Base-by-base conservation (phyloP, 2,113 vertebrate genomes). In the Pedetes capensis region DNA sequence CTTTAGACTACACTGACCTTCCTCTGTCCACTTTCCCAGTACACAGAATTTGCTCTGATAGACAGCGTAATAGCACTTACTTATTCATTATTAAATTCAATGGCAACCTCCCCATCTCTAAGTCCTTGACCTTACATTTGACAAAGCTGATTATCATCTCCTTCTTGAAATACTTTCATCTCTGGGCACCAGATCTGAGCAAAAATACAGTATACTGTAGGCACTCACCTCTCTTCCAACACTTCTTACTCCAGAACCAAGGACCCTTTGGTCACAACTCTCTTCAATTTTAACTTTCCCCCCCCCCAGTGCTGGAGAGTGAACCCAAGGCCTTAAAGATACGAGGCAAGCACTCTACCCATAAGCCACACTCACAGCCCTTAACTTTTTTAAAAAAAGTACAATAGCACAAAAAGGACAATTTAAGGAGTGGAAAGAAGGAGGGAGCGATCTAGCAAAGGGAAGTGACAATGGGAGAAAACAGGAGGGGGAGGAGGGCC, bases 111-210 rank as follows among this genome's bases (percentile, higher is more conserved):
- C 75, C 81, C 49, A 49, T 53, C 68, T 71, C 42, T 63, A 61
- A 20, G n/a, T 53, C 25, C 42, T 27, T 64, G 74, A 68, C 3
- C 29, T 80, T 39, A 37, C 18, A 49, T 63, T 39, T 79, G 32
- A 76, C 39, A 68, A 47, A 49, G 55, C 25, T 53, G 4, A 32
- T 55, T 20, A 95, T 27, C 27, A 82, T 44, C 7, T 86, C 27
- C 39, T 92, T 83, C 71, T 90, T 64, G 39, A 96, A 94, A 85
- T 51, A 68, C 37, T 78, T 85, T 59, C 71, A 84, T 18, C 23
- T 84, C 66, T 91, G 16, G 53, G 51, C 49, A 66, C 16, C 22
- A 71, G 1, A 66, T 14, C 25, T 75, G 4, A 32, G 42, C 59
- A 85, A 84, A 82, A 47, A n/a, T n/a, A n/a, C n/a, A n/a, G 68